Percentiles rank a stretch among this genome's conserved stretches.
These are phyloP conservation scores for Augochlora pura DNA, from an alignment of 1,140 invertebrate species.

Conservation along the genomic window DNA sequence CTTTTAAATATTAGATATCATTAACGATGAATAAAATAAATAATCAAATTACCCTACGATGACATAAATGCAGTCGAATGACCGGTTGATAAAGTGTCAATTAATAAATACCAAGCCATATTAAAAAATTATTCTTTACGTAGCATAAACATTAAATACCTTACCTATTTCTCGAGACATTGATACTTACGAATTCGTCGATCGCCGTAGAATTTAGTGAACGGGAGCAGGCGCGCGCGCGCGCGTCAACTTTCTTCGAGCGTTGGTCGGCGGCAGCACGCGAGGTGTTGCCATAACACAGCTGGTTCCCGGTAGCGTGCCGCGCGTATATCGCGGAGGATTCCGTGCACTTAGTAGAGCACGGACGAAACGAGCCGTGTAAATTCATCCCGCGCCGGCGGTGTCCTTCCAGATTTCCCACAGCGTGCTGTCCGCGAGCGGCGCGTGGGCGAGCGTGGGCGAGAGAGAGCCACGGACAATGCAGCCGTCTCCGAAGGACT, in stretches of 20 bases:
- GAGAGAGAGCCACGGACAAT: not conserved
- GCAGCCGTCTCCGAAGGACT: constrained; percentile 30
- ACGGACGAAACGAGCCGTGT: constrained; percentile 37
- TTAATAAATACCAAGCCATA: too few relatives aligned
- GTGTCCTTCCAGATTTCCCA: constrained; percentile 36
- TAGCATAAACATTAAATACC: too few relatives aligned
- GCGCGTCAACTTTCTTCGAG: constrained; percentile 4
- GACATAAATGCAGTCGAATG: too few relatives aligned
- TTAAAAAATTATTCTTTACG: too few relatives aligned
- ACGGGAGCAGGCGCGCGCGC: not conserved
- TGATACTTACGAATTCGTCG: too few relatives aligned
- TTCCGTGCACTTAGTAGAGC: constrained; percentile 55
- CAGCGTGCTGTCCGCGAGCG: not conserved
- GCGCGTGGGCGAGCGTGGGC: not conserved
- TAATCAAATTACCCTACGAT: too few relatives aligned
- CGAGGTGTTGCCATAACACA: constrained; percentile 5
- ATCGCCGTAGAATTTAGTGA: too few relatives aligned
- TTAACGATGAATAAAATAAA: too few relatives aligned
- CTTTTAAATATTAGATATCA: too few relatives aligned
- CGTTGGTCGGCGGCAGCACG: not conserved
- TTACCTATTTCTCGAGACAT: too few relatives aligned
- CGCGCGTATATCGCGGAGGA: not conserved
- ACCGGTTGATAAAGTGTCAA: too few relatives aligned
- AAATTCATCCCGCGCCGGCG: constrained; percentile 33
- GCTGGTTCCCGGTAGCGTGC: not conserved